A percentile compares a stretch with the other conserved stretches of the same genome.
Conservation (phyloP, 2,113 vertebrate species). For the Machaerirhynchus nigripectus region DNA sequence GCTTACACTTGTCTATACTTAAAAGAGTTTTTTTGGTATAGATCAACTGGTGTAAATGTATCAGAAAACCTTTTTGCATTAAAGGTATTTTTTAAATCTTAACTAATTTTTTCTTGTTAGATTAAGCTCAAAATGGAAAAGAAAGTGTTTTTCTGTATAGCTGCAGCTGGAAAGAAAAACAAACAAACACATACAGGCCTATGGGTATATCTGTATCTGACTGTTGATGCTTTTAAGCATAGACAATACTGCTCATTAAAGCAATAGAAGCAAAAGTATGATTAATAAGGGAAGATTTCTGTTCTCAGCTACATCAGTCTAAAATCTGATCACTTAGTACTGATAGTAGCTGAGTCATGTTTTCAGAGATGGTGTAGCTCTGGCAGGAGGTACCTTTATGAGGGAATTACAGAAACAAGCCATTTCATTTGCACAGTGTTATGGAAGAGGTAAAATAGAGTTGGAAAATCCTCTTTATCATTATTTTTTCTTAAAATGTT, state of each 20-base stretch:
- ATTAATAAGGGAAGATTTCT: not conserved
- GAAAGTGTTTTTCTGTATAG: not conserved
- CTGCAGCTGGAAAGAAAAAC: not conserved
- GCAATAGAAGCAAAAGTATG: not conserved
- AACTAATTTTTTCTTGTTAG: not conserved
- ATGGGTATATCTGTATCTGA: not conserved
- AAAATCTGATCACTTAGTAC: not conserved
- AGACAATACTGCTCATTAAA: not conserved
- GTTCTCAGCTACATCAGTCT: not conserved
- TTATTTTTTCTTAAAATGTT: not conserved
- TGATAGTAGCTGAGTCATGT: not conserved
- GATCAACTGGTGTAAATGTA: not conserved
- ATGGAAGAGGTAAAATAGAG: not conserved
- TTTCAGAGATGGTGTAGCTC: not conserved
- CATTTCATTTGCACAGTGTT: not conserved
- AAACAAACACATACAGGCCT: not conserved
- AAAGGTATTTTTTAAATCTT: not conserved
- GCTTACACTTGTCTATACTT: not conserved
- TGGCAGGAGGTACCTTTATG: not conserved
- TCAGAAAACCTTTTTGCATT: not conserved
- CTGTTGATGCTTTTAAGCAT: not conserved
- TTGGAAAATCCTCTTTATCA: not conserved
- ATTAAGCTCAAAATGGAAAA: not conserved
- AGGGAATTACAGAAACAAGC: not conserved
- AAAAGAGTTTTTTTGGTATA: not conserved